Evolutionary conservation across 2,797 vertebrate genomes (phyloP), one percentile per base, ranked within the genome.

Genomic region (Phoeniculus purpureus): DNA sequence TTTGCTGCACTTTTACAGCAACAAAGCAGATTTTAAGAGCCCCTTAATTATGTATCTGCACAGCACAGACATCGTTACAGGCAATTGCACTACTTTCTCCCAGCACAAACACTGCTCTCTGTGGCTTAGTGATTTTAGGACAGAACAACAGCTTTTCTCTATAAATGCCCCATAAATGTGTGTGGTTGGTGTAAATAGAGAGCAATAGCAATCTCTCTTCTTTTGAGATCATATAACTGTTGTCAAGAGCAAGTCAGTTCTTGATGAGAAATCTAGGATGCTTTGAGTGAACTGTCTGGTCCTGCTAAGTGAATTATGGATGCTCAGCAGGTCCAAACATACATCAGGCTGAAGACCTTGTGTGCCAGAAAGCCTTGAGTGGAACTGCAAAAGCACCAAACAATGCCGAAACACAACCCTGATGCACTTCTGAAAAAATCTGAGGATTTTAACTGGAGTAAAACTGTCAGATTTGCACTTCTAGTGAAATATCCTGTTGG

Each of bases 21-120:
- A 52, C 43, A 68, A 48, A 88, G 50, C 26, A 70, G 71, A n/a
- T 79, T 94, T 91, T 92, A 84, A 91, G 83, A 81, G 90, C 70
- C 74, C 34, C 21, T 81, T 87, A 81, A 54, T 90, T 88, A 78
- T 26, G 52, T 81, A 90, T 79, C 93, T 93, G 85, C 87, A 86
- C 71, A 84, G 92, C 74, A 68, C 91, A 95, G 94, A 21, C 60
- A 60, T 29, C 1, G 0, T 88, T 81, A 66, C 0, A 66, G 59
- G 71, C 70, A 40, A 4, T 1, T 31, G 91, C 29, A 2, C 52
- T 85, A 2, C 52, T 85, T 72, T 6, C 55, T 74, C 55, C 55
- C 77, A 85, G 77, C 73, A 65, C 85, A 73, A 80, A 37, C 66
- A 23, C 17, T 66, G 48, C 85, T 51, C 22, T 10, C 4, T 48